Conservation (phyloP, 2,113 vertebrate species). For the Ptilorrhoa leucosticta region DNA sequence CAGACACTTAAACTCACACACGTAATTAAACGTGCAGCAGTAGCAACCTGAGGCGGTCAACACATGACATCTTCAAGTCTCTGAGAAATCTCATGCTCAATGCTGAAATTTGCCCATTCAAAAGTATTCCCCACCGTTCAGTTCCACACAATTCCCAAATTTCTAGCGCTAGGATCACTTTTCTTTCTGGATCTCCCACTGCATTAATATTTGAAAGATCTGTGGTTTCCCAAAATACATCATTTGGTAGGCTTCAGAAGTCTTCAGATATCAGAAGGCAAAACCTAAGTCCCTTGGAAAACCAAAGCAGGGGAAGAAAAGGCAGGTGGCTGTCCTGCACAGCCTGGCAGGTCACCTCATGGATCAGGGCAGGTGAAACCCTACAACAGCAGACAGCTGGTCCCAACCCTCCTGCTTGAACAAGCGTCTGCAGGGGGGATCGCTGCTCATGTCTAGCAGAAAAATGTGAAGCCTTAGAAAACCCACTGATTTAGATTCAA, state of each 20-base stretch:
- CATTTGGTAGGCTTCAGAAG: background rate
- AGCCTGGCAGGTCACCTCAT: background rate
- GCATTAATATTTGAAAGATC: background rate
- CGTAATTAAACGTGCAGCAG: background rate
- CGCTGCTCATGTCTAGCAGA: background rate
- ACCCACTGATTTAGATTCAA: background rate
- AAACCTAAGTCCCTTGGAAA: background rate
- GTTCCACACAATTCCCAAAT: background rate
- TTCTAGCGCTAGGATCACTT: background rate
- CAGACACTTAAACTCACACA: background rate
- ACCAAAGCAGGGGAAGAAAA: background rate
- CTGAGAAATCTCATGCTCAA: background rate
- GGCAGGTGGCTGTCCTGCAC: background rate
- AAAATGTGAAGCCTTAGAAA: background rate
- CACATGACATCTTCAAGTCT: background rate
- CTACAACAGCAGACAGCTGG: background rate
- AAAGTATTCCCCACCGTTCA: background rate
- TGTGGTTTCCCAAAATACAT: background rate
- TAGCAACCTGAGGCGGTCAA: background rate
- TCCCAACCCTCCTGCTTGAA: background rate
- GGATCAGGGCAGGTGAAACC: background rate
- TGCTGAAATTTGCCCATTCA: background rate
- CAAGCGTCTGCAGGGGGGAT: accelerated
- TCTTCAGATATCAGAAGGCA: background rate
- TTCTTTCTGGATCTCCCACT: background rate